Evolutionary conservation across 1,140 invertebrate species (phyloP), one percentile per base, ranked within the genome.

Genomic region (Zaprionus tsacasi): DNA sequence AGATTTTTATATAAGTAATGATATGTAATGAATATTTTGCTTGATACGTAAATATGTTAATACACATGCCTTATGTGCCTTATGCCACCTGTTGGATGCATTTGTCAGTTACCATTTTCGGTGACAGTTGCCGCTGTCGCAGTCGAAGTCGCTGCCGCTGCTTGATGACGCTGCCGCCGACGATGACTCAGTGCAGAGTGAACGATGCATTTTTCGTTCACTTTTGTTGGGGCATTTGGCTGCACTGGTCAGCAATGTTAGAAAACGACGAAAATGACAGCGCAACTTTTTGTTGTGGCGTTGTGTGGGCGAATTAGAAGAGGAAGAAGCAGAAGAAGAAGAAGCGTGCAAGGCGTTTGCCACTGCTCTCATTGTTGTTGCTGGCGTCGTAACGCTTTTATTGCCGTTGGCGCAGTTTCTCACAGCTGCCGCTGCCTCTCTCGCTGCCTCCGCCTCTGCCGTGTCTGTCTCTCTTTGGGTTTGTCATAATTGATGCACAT

Each of bases 401-500:
- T 70, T 64, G 40, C 59, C 33, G 43, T 6, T 13, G 60, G 74
- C 56, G 27, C 35, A 30, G 58, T 78, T 15, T 82, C 75, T 81
- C 82, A 70, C 75, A 81, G 75, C 72, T 78, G 78, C 54, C 60
- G 35, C 59, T 48, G 60, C 38, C 27, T 11, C 57, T 58, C 35
- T 35, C 38, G 35, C 21, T 38, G 59, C 25, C 27, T 15, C 1
- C n/a, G 21, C 21, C 21, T 21, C 21, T 21, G 21, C 2, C 21
- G 21, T 21, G 21, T 21, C 21, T 25, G n/a, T 55, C 69, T 85
- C 69, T 85, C 30, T 85, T 74, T 70, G 45, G 15, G 82, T 82
- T 78, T 88, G 77, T 79, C 70, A 88, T 88, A 82, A 87, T 87
- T 82, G 88, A 88, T 80, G 81, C 48, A 35, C 36, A 36, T 52